Conservation (phyloP, 2,888 invertebrate species). For the Arrhopalites spinosus region DNA sequence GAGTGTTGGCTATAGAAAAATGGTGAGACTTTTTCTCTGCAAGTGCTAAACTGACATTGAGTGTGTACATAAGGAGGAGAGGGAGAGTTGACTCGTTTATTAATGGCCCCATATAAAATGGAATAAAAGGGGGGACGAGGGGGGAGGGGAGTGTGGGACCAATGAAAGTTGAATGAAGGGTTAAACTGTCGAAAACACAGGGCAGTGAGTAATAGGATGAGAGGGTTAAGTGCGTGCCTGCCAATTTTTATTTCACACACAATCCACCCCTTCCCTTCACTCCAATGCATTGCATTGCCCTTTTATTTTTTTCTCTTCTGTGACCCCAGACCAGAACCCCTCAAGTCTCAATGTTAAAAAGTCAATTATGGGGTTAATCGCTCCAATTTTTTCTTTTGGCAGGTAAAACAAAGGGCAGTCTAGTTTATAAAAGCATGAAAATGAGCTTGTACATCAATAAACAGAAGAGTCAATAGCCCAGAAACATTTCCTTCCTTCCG, state of each 20-base stretch:
- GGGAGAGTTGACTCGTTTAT: background rate
- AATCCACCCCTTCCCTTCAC: background rate
- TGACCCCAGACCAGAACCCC: too few relatives aligned
- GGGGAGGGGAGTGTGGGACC: background rate
- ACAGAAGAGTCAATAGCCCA: constrained; percentile 44
- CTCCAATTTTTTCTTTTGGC: constrained; percentile 45
- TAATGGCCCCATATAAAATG: too few relatives aligned
- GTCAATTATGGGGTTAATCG: constrained; percentile 52
- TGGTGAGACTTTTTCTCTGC: background rate
- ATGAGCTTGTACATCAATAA: background rate
- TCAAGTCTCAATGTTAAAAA: too few relatives aligned
- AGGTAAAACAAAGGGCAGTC: constrained; percentile 34
- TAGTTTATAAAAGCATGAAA: background rate
- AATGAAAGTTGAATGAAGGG: constrained; percentile 4
- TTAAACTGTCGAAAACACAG: background rate
- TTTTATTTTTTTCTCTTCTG: too few relatives aligned
- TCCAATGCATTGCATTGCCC: too few relatives aligned
- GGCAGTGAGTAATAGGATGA: constrained; percentile 3
- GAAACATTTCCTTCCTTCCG: constrained; percentile 45
- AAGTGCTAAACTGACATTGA: constrained; percentile 3
- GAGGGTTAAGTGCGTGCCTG: constrained; percentile 22
- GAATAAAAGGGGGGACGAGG: background rate
- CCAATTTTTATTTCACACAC: constrained; percentile 50
- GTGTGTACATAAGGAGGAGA: background rate
- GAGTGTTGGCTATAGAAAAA: background rate